phyloP scores from a whole-genome alignment of 2,113 vertebrate genomes.

The Pedionomus torquatus region DNA sequence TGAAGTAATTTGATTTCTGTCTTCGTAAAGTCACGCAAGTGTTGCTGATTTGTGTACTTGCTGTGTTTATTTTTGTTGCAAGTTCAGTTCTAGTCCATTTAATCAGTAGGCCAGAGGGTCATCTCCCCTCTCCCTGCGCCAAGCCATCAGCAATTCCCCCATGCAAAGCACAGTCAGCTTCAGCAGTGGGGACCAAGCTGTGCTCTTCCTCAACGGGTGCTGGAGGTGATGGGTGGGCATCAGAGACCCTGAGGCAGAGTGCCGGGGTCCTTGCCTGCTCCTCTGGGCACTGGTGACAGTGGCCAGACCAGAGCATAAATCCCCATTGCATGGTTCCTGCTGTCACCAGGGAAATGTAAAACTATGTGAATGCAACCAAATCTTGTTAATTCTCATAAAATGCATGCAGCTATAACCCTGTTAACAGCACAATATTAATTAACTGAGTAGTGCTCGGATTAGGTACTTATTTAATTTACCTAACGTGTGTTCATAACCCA shows the following conservation, averaged over 20 bases:
- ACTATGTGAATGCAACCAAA: conserved; percentile 17
- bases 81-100: conserved; percentile 66
- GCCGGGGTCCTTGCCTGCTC: neutral
- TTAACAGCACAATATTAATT: conserved; percentile 41
- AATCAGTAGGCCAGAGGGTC: conserved; percentile 36
- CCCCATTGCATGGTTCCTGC: neutral
- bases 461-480: conserved; percentile 37
- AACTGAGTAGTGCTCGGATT: conserved; percentile 2
- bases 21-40: conserved; percentile 50
- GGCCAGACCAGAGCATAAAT: neutral
- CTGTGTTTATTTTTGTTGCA: conserved; percentile 62
- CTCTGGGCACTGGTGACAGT: neutral
- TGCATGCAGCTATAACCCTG: neutral
- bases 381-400: conserved; percentile 43
- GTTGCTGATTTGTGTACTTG: conserved; percentile 58
- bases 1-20: conserved; percentile 66
- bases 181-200: accelerated
- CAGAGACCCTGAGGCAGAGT: neutral
- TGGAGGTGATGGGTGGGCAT: neutral
- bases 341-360: conserved; percentile 46
- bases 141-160: neutral
- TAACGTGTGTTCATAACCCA: neutral
- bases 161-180: accelerated
- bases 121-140: neutral
- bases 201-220: accelerated